Conservation (phyloP, 1,140 invertebrate genomes). For the Copidosoma floridanum region DNA sequence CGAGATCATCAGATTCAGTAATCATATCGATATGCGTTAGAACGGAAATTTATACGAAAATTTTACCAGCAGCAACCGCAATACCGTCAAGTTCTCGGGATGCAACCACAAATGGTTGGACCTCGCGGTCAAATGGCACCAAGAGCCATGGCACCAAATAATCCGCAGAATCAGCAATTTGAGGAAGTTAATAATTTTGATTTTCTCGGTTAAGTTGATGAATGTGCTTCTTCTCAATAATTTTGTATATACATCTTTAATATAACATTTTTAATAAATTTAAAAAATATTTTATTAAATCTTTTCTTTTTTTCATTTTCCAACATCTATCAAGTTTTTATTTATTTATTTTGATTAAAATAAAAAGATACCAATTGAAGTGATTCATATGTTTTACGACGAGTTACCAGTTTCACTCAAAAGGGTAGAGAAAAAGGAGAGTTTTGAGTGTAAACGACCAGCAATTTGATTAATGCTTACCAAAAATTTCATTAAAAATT, state of each 20-base stretch:
- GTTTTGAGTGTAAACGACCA: no score
- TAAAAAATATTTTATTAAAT: conserved; percentile 11
- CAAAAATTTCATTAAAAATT: no score
- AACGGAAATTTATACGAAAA: no score
- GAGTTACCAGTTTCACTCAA: no score
- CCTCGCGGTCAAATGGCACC: conserved; percentile 48
- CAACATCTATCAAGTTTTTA: no score
- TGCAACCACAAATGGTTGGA: conserved; percentile 55
- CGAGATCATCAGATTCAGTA: no score
- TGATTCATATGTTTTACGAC: no score
- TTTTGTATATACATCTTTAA: conserved; percentile 15
- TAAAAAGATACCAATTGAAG: no score
- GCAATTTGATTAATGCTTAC: no score
- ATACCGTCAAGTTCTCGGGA: conserved; percentile 52
- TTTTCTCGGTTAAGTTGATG: conserved; percentile 46
- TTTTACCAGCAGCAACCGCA: conserved; percentile 50
- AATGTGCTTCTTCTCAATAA: not conserved
- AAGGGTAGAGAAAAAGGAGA: no score
- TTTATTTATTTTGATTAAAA: no score
- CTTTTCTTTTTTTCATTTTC: not conserved
- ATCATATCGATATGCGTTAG: no score
- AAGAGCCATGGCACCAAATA: conserved; percentile 48
- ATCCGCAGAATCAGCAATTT: conserved; percentile 55
- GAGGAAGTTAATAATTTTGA: conserved; percentile 57
- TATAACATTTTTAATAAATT: conserved; percentile 15